phyloP scores from a whole-genome alignment of 2,888 invertebrate species.

The Autographa gamma region DNA sequence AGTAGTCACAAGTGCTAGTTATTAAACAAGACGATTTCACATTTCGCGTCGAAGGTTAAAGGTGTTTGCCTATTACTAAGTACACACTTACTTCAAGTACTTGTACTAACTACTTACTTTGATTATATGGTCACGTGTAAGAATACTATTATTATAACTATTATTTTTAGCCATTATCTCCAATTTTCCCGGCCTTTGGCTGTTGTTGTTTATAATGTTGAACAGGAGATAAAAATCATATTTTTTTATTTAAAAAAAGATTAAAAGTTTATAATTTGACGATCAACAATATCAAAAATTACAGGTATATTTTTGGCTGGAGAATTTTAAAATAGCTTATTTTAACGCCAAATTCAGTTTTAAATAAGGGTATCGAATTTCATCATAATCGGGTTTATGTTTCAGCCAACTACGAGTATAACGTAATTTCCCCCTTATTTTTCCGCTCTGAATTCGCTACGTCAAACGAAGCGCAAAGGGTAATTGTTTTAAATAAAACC shows the following conservation, averaged over 20 bases:
- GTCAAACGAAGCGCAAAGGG: conserved; percentile 42
- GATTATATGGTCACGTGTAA: neutral
- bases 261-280: too few relatives aligned
- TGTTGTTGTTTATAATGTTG: too few relatives aligned
- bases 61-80: conserved; percentile 30
- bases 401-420: conserved; percentile 10
- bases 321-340: too few relatives aligned
- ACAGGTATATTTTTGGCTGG: too few relatives aligned
- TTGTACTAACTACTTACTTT: neutral
- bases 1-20: conserved; percentile 11
- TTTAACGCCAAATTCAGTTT: too few relatives aligned
- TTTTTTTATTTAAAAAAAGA: too few relatives aligned
- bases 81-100: neutral
- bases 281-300: too few relatives aligned
- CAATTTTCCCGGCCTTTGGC: too few relatives aligned
- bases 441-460: conserved; percentile 43
- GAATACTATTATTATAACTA: too few relatives aligned
- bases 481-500: conserved; percentile 52
- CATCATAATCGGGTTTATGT: neutral
- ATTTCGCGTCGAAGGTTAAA: conserved; percentile 39
- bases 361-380: neutral
- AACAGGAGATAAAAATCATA: too few relatives aligned
- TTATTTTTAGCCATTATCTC: too few relatives aligned
- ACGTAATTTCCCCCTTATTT: conserved; percentile 6
- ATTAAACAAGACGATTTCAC: conserved; percentile 50